phyloP scores from a whole-genome alignment of 2,797 vertebrate genomes.

The Chelidonichthys spinosus region DNA sequence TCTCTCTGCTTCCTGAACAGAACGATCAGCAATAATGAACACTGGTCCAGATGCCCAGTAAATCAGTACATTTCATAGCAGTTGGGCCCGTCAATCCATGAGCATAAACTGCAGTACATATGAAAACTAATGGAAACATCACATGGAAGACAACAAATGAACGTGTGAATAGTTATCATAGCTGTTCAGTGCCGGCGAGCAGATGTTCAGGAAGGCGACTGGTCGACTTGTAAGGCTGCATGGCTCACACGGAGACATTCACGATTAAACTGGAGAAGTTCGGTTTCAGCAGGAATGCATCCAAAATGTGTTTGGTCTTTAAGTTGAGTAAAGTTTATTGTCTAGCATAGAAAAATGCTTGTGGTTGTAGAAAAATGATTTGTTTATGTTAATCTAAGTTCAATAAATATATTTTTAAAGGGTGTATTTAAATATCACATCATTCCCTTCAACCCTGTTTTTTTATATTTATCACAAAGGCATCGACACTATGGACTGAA shows the following conservation, averaged over 20 bases:
- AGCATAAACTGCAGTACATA: constrained; percentile 22
- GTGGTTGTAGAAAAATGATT: too few relatives aligned
- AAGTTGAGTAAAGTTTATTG: too few relatives aligned
- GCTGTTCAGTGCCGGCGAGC: not conserved
- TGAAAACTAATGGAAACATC: constrained; percentile 21
- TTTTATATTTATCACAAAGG: constrained; percentile 35
- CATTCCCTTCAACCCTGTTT: constrained; percentile 3
- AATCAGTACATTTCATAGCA: constrained; percentile 70
- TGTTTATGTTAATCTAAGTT: not conserved
- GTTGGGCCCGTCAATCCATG: constrained; percentile 60
- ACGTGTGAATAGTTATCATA: constrained; percentile 3
- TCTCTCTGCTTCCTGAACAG: constrained; percentile 51
- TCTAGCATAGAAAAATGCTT: too few relatives aligned
- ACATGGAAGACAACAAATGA: constrained; percentile 10
- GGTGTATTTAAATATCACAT: not conserved
- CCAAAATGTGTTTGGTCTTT: not conserved
- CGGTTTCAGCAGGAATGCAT: not conserved
- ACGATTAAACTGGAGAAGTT: not conserved
- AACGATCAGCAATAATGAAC: constrained; percentile 71
- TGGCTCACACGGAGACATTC: not conserved
- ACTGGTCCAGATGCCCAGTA: constrained; percentile 72
- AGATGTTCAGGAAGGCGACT: constrained; percentile 17
- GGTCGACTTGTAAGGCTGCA: not conserved
- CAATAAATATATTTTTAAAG: not conserved
- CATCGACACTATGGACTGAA: constrained; percentile 12